Evolutionary conservation across 2,797 vertebrate species (phyloP), one percentile per base, ranked within the genome.

Genomic region (Eremophila alpestris): DNA sequence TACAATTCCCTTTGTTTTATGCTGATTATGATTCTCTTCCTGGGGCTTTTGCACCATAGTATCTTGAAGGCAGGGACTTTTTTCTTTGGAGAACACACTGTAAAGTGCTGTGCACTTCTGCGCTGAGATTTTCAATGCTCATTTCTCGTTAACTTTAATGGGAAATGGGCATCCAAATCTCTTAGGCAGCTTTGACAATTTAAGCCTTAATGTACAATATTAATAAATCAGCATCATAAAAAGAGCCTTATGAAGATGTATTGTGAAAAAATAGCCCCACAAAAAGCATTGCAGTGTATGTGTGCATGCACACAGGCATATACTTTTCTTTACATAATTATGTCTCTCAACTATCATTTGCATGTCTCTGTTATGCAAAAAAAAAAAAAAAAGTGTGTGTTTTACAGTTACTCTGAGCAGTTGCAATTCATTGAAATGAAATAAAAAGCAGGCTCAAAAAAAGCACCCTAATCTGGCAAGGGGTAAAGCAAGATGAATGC

Each of bases 71-170:
- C 75, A 95, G 89, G 41, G 88, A 91, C 69, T 67, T 92, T 51
- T 89, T 94, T 69, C 87, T 96, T 94, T 77, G 40, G 87, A 94
- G 90, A 80, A 23, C 64, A 59, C 69, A 68, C 65, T 78, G 75
- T 94, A 94, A 96, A 94, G 84, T 90, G 94, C 87, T 29, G 2
- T 60, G 69, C 78, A 88, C 68, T 95, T 88, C 93, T 94, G 94
- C 5, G 0, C 75, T 92, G 95, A 94, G 95, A 95, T 95, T 96
- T 96, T 84, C 95, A 94, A 96, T 96, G 95, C 96, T 94, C 95
- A 74, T 93, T 96, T 96, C 94, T 96, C 85, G 93, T 97, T 97
- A 96, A 96, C 93, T 97, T 97, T 96, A 97, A 96, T 97, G 94
- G 96, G 90, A 94, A 96, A 93, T 58, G 94, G 95, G 95, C 95